Conservation (phyloP, 2,797 vertebrate genomes). For the Taeniopygia guttata region DNA sequence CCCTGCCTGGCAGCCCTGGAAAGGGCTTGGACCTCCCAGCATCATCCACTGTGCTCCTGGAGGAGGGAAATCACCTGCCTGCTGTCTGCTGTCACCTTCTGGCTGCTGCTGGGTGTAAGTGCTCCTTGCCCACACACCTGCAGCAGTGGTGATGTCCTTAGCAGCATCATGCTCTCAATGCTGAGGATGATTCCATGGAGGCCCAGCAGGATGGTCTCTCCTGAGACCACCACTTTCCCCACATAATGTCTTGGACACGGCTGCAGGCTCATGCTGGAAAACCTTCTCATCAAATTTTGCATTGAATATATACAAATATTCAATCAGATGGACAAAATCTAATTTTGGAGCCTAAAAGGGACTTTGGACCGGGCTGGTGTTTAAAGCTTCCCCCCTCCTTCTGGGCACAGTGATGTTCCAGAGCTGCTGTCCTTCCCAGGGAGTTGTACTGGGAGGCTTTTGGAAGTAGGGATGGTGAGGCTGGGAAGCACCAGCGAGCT, state of each 20-base stretch:
- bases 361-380: fast-evolving
- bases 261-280: neutral
- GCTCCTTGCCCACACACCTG: neutral
- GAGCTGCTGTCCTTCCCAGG: fast-evolving
- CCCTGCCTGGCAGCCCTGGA: neutral
- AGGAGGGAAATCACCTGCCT: neutral
- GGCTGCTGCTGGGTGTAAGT: neutral
- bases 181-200: neutral
- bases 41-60: neutral
- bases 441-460: neutral
- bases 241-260: neutral
- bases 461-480: neutral
- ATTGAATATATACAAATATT: neutral
- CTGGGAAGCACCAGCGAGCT: neutral
- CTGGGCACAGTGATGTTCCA: neutral
- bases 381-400: neutral
- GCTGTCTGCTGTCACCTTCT: neutral
- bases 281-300: neutral
- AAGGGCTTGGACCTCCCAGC: neutral
- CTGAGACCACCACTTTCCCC: neutral
- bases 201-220: neutral
- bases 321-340: neutral
- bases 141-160: neutral
- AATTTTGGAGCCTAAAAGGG: neutral
- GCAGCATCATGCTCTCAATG: neutral